Base-by-base conservation (phyloP, 2,888 invertebrate genomes). In the Nebria brevicollis region DNA sequence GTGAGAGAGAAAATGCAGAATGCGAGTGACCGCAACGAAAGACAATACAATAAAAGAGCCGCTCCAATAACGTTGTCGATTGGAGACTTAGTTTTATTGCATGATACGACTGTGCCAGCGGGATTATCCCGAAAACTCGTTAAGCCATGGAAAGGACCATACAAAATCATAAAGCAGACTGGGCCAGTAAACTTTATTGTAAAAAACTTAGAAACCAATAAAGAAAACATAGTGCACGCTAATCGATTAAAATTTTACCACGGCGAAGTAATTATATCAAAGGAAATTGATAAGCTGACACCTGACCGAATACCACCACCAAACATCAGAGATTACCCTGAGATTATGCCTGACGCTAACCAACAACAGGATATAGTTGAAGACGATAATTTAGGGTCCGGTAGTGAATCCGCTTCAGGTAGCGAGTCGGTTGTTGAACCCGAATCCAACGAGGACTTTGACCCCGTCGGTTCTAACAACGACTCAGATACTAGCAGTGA, bases 1-100 rank as follows among this genome's bases (percentile, higher is more conserved):
- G 81, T 77, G 43, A 77, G 73, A 20, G 74, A 82, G 20, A 66
- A 25, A 66, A 15, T 66, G 20, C 6, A 15, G 66, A 15, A 25
- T 6, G 66, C 25, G 4, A 15, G 25, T 25, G 25, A 66, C 8
- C 66, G 66, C 20, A 66, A 66, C n/a, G 66, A 66, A 66, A 54
- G 8, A 7, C 66, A 25, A 66, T 66, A 66, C 25, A 66, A 66
- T 13, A 66, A 66, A 15, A 66, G 13, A 66, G n/a, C 66, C 8
- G 41, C 54, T 7, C 8, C 7, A 20, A 15, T 66, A 7, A 8
- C 4, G 2, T n/a, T 66, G 5, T n/a, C 15, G 8, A 15, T 66
- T 8, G 66, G 66, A 66, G 66, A 66, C 25, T 8, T 15, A 4
- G 66, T 66, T 25, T 66, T 66, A 6, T 25, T n/a, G 6, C 42